A percentile compares a stretch with the other conserved stretches of the same genome.
Evolutionary conservation across 2,888 invertebrate species (phyloP).

Genomic region (Drosophila emarginata): DNA sequence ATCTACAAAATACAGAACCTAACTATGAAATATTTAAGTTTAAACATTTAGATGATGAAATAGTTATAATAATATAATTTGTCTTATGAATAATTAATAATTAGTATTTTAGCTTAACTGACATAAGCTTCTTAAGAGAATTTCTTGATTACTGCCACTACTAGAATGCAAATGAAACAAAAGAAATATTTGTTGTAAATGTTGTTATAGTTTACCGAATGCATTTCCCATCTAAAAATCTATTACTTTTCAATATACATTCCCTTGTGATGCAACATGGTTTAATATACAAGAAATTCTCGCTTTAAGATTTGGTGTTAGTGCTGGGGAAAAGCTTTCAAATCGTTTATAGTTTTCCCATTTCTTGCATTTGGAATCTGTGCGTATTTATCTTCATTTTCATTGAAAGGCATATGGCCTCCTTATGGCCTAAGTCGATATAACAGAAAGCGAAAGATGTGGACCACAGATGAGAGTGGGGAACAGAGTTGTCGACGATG

Average conservation of each 20-base stretch:
- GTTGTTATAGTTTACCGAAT: background rate
- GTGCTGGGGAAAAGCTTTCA: background rate
- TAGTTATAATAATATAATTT: no score
- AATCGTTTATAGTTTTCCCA: conserved; percentile 2
- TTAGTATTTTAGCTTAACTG: no score
- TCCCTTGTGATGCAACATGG: background rate
- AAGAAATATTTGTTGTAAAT: background rate
- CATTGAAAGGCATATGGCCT: conserved; percentile 39
- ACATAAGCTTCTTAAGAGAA: no score
- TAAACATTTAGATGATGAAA: no score
- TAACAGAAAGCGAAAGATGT: conserved; percentile 3
- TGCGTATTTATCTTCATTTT: conserved; percentile 50
- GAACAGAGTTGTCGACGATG: background rate
- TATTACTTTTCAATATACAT: background rate
- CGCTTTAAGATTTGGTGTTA: background rate
- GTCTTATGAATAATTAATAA: no score
- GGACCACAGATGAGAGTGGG: background rate
- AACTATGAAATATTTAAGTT: no score
- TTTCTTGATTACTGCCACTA: no score
- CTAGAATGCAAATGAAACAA: no score
- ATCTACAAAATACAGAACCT: background rate
- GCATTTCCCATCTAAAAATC: background rate
- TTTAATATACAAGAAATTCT: background rate
- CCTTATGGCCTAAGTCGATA: conserved; percentile 42
- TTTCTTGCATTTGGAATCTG: conserved; percentile 36